Percentiles rank a stretch among this genome's conserved stretches.
These are phyloP conservation scores for Acrossocheilus wenchowensis DNA, from an alignment of 2,797 vertebrate species.

Conservation along the genomic window DNA sequence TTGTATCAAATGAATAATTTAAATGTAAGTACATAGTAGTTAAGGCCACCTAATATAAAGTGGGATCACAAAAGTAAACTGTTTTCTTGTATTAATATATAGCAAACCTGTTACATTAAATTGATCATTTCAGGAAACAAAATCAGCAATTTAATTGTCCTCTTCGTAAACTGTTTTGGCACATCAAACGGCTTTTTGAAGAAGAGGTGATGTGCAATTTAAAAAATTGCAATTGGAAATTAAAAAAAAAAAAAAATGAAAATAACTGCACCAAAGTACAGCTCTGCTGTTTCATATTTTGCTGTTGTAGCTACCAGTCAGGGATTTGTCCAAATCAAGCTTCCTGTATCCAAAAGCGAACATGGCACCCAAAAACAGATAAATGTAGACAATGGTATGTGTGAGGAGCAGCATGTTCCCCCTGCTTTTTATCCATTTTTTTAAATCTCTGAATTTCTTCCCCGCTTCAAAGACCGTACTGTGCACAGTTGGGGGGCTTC, in stretches of 20 bases:
- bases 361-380: slow-evolving; percentile 56
- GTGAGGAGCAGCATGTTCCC: slow-evolving; percentile 65
- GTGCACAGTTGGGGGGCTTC: slow-evolving; percentile 86
- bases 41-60: background rate
- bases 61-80: background rate
- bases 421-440: slow-evolving; percentile 72
- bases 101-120: background rate
- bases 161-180: background rate
- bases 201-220: background rate
- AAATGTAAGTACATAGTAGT: background rate
- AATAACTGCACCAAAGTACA: background rate
- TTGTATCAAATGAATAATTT: background rate
- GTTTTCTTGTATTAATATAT: background rate
- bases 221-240: background rate
- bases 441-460: slow-evolving; percentile 80
- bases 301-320: slow-evolving; percentile 3
- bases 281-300: slow-evolving; percentile 16
- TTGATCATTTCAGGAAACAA: background rate
- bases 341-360: slow-evolving; percentile 48
- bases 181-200: background rate
- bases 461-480: slow-evolving; percentile 81
- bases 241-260: background rate
- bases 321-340: slow-evolving; percentile 47
- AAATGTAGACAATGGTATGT: slow-evolving; percentile 61
- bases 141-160: background rate